Percentiles rank a stretch among this genome's conserved stretches.
These are phyloP conservation scores for Pelobates fuscus DNA, from an alignment of 2,113 vertebrate species.

Conservation along the genomic window DNA sequence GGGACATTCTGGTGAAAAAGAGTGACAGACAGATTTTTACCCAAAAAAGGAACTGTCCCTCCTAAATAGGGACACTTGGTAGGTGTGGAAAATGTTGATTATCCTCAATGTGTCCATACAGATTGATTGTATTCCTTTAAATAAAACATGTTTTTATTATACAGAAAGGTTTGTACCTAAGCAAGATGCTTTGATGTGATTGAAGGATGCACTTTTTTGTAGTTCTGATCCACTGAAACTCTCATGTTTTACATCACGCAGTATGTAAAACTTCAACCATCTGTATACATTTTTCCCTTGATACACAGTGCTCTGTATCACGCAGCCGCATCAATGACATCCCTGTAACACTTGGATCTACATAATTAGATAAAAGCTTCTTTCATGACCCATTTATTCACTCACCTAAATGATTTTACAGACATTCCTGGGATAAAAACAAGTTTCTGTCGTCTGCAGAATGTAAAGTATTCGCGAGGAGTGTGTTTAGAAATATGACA, in stretches of 20 bases:
- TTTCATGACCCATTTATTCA: conserved; percentile 49
- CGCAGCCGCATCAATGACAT: conserved; percentile 40
- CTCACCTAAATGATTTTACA: conserved; percentile 56
- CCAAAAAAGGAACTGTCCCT: too few relatives aligned
- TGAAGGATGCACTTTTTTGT: conserved; percentile 21
- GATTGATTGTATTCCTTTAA: too few relatives aligned
- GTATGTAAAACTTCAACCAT: not conserved
- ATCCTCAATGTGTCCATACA: too few relatives aligned
- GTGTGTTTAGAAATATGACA: conserved; percentile 7
- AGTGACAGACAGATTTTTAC: too few relatives aligned
- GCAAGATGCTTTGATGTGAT: conserved; percentile 11
- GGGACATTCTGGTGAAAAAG: too few relatives aligned
- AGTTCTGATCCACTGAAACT: not conserved
- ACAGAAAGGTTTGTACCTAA: not conserved
- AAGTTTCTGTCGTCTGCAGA: conserved; percentile 1
- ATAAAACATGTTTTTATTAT: too few relatives aligned
- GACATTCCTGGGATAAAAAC: conserved; percentile 52
- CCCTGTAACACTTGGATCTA: conserved; percentile 39
- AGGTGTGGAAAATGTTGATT: too few relatives aligned
- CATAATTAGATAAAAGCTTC: conserved; percentile 50
- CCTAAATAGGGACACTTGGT: too few relatives aligned
- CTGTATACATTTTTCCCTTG: not conserved
- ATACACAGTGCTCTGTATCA: conserved; percentile 35
- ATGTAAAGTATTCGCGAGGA: conserved; percentile 19
- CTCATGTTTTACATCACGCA: conserved; percentile 4